Base-by-base conservation (phyloP, 2,113 vertebrate species). In the Macroglossus sobrinus region DNA sequence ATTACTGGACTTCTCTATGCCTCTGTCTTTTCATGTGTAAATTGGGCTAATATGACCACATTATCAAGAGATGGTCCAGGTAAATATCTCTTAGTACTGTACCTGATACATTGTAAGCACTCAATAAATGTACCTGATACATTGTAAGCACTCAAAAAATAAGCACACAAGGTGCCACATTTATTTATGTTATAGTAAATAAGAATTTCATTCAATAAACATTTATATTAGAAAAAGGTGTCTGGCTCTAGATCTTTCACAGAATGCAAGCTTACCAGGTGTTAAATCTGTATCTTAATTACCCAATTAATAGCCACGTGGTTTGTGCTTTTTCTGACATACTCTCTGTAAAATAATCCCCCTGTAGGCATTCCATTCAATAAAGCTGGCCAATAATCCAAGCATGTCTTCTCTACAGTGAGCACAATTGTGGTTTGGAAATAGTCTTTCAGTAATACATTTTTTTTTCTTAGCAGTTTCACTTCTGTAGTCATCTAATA, bases 281-380 rank as follows among this genome's bases (percentile, higher is more conserved):
- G n/a, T 97, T 97, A 97, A 96, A 50, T 78, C 93, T 84, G 81
- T 78, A 28, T 96, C 79, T 95, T 96, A 97, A 97, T 95, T 98
- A 87, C 91, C 15, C 68, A 82, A 84, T 33, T 75, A 92, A 94
- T 84, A 94, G 90, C 50, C 93, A 63, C 50, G 69, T 59, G 30
- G 45, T 96, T 38, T 33, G 45, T 87, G 53, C 4, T 95, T 97
- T 94, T 91, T 97, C 40, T 86, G 88, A 92, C 86, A 91, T 80
- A 87, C 47, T 94, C 71, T 7, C 59, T 5, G 0, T 59, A 79
- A 97, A 97, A 92, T 35, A 30, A 86, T 92, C 7, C 6, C 94
- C 61, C 50, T 6, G 19, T 50, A 84, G 45, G 85, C 50, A 87
- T 87, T 78, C 75, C 86, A 4, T 1, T 87, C 89, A 87, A 75